Conservation (phyloP, 2,113 vertebrate species). For the Genyomyrus donnyi region DNA sequence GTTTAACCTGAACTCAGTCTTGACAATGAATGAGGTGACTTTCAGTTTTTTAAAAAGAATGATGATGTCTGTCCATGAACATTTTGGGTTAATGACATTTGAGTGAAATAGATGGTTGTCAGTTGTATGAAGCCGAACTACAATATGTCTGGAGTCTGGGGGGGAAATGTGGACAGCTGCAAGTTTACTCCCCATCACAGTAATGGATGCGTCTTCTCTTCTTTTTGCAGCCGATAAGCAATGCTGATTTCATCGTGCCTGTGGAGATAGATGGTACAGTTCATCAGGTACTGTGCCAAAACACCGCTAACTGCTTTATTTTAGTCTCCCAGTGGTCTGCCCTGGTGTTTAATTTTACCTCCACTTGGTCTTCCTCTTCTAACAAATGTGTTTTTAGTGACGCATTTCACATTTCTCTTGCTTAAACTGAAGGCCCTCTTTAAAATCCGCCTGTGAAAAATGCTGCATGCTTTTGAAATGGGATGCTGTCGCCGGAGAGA, state of each 20-base stretch:
- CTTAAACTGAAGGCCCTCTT: not conserved
- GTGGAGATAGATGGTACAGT: conserved; percentile 98
- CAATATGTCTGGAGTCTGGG: not conserved
- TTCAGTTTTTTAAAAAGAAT: not conserved
- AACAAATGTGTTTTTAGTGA: not conserved
- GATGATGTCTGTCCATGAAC: not conserved
- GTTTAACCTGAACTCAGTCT: not conserved
- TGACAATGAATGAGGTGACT: not conserved
- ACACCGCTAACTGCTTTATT: not conserved
- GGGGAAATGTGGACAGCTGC: not conserved
- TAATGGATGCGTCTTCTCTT: conserved; percentile 20
- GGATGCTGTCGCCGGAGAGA: not conserved
- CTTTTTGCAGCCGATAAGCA: conserved; percentile 83
- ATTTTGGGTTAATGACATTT: not conserved
- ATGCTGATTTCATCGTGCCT: conserved; percentile 97
- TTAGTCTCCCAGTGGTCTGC: not conserved
- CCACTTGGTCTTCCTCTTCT: not conserved
- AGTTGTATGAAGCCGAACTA: not conserved
- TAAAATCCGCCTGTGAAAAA: not conserved
- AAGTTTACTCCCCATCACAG: not conserved
- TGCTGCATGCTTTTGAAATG: not conserved
- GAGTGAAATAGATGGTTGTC: not conserved
- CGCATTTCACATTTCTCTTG: not conserved
- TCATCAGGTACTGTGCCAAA: conserved; percentile 76
- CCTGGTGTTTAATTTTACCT: not conserved